phyloP scores from a whole-genome alignment of 2,797 vertebrate species.

The Xyrichtys novacula region DNA sequence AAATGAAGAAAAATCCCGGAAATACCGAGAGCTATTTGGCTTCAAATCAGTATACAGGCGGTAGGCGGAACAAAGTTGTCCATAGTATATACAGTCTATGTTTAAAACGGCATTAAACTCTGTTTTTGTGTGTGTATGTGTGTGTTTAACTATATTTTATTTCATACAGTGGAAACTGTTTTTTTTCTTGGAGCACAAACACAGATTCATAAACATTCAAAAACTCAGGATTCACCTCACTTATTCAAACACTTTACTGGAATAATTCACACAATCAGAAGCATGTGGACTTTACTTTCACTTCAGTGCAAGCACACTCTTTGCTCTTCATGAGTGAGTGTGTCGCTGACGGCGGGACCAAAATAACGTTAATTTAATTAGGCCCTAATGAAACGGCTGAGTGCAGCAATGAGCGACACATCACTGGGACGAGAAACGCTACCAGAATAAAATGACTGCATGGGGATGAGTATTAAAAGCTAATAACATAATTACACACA shows the following conservation, averaged over 20 bases:
- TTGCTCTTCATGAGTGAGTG: slow-evolving; percentile 41
- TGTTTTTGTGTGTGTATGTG: neutral
- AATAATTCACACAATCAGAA: neutral
- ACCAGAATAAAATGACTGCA: slow-evolving; percentile 71
- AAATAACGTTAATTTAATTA: slow-evolving; percentile 80
- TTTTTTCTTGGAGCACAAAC: neutral
- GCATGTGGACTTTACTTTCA: neutral
- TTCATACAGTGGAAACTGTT: slow-evolving; percentile 1
- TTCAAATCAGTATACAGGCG: too few species aligned
- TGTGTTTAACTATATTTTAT: neutral
- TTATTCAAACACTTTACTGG: neutral
- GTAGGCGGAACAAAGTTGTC: too few species aligned
- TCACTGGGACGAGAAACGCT: slow-evolving; percentile 61
- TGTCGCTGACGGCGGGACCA: slow-evolving; percentile 66
- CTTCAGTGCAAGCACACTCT: slow-evolving; percentile 13
- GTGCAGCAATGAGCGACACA: slow-evolving; percentile 72
- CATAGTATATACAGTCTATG: too few species aligned
- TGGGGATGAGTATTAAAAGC: slow-evolving; percentile 71
- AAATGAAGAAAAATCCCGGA: too few species aligned
- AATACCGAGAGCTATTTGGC: too few species aligned
- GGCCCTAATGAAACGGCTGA: slow-evolving; percentile 78
- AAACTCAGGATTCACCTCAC: neutral
- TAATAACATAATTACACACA: slow-evolving; percentile 80
- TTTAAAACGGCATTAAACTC: too few species aligned
- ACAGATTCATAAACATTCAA: neutral